A percentile compares a stretch with the other conserved stretches of the same genome.
These are phyloP conservation scores for Calliphora vicina DNA, from an alignment of 1,140 invertebrate species.

Conservation along the genomic window DNA sequence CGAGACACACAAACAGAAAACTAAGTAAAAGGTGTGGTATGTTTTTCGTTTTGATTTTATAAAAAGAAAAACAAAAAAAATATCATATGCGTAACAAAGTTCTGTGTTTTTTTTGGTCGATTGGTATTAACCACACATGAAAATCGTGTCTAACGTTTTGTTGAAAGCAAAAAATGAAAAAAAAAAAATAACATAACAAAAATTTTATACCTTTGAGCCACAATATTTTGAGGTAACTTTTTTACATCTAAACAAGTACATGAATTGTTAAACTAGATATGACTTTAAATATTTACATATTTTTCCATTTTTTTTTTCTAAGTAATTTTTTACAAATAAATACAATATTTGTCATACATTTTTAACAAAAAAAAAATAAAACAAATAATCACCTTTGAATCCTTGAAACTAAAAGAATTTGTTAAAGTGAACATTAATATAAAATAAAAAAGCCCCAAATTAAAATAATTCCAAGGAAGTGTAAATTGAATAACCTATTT, in stretches of 20 bases:
- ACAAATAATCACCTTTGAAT: too few relatives aligned
- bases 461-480: too few relatives aligned
- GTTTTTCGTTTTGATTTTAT: not conserved
- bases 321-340: not conserved
- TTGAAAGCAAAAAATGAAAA: not conserved
- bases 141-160: slow-evolving; percentile 5
- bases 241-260: not conserved
- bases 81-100: not conserved
- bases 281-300: not conserved
- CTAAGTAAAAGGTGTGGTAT: not conserved
- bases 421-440: too few relatives aligned
- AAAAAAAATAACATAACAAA: not conserved
- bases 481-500: too few relatives aligned
- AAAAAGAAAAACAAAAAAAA: not conserved
- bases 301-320: not conserved
- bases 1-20: not conserved
- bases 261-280: too few relatives aligned
- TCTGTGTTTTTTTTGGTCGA: not conserved
- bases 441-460: too few relatives aligned
- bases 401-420: too few relatives aligned
- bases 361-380: not conserved
- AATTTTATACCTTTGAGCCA: not conserved
- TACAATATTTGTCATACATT: not conserved
- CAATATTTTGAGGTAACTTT: not conserved
- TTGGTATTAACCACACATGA: not conserved